Conservation (phyloP, 2,797 vertebrate genomes). For the Philypnodon macrostomus region DNA sequence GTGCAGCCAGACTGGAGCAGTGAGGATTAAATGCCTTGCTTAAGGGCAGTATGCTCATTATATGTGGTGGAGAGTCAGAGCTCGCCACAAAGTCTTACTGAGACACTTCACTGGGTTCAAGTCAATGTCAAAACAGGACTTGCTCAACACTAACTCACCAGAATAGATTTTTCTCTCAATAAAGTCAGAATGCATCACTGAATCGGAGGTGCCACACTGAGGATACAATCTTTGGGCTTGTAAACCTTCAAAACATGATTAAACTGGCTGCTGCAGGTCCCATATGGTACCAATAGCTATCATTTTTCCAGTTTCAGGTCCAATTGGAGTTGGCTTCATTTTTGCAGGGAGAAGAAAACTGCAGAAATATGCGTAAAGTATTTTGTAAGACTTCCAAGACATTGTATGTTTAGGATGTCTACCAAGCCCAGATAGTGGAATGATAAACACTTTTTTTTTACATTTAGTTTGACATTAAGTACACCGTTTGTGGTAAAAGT, state of each 20-base stretch:
- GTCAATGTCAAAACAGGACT: constrained; percentile 22
- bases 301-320: constrained; percentile 26
- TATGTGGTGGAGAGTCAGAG: not conserved
- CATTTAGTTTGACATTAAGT: too few relatives aligned
- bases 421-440: constrained; percentile 10
- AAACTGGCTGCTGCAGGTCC: constrained; percentile 16
- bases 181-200: constrained; percentile 18
- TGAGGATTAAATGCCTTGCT: constrained; percentile 21
- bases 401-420: constrained; percentile 9
- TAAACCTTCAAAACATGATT: constrained; percentile 34
- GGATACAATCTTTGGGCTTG: constrained; percentile 25
- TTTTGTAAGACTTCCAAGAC: constrained; percentile 37
- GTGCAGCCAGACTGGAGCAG: not conserved
- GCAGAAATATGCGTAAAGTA: constrained; percentile 35
- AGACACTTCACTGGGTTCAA: constrained; percentile 1
- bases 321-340: constrained; percentile 37
- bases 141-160: constrained; percentile 11
- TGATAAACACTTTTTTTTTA: not conserved
- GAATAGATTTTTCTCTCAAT: constrained; percentile 21
- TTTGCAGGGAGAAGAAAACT: constrained; percentile 7
- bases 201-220: constrained; percentile 13
- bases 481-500: too few relatives aligned
- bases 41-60: constrained; percentile 3
- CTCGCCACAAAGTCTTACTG: constrained; percentile 2
- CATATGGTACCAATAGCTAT: constrained; percentile 38